Evolutionary conservation across 2,797 vertebrate species (phyloP).

Genomic region (Benthosema pterotum): DNA sequence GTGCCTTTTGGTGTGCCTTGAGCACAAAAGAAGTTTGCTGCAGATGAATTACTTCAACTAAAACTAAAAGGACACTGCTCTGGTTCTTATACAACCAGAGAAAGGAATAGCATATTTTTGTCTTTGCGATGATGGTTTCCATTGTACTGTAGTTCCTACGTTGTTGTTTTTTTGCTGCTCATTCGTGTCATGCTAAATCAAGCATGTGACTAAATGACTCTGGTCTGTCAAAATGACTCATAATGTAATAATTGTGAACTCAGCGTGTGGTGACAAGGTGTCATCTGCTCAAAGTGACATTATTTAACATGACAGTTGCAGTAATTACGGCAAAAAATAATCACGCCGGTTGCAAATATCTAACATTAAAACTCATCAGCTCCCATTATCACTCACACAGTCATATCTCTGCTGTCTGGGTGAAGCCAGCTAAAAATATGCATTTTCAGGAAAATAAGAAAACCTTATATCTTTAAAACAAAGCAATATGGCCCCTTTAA

Average conservation of each 20-base stretch:
- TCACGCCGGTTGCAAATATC: constrained; percentile 34
- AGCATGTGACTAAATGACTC: constrained; percentile 62
- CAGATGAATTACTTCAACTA: constrained; percentile 2
- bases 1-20: too few relatives aligned
- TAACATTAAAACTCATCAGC: constrained; percentile 14
- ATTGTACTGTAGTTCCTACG: constrained; percentile 30
- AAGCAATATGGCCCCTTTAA: too few relatives aligned
- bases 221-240: constrained; percentile 67
- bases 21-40: too few relatives aligned
- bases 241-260: constrained; percentile 60
- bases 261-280: constrained; percentile 69
- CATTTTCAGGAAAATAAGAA: too few relatives aligned
- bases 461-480: too few relatives aligned
- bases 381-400: constrained; percentile 13
- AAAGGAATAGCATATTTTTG: constrained; percentile 2
- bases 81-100: constrained; percentile 21
- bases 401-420: too few relatives aligned
- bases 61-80: constrained; percentile 3
- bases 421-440: too few relatives aligned
- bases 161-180: constrained; percentile 44
- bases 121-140: neutral
- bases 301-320: constrained; percentile 52
- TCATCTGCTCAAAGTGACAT: constrained; percentile 60
- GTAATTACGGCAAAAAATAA: constrained; percentile 50
- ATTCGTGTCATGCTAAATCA: constrained; percentile 60